These are phyloP conservation scores for Neodontobutis hainanensis DNA, from an alignment of 2,113 vertebrate species.

Conservation along the genomic window DNA sequence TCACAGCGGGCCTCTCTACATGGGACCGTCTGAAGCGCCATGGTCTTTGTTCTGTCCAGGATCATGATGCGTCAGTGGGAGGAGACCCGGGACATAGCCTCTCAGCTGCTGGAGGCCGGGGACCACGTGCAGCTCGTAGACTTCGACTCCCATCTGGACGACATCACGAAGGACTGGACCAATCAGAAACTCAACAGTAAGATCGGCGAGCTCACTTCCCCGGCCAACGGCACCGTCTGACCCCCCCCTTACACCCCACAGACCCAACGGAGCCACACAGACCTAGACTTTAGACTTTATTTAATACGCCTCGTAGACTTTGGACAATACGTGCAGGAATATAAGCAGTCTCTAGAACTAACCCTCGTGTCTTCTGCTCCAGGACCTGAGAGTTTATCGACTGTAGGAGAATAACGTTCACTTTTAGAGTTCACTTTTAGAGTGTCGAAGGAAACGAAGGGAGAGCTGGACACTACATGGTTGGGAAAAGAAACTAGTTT, in stretches of 20 bases:
- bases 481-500: no score
- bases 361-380: no score
- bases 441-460: no score
- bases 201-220: slow-evolving; percentile 82
- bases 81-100: slow-evolving; percentile 81
- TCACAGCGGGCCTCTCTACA: no score
- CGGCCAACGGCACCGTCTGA: slow-evolving; percentile 81
- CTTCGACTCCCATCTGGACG: slow-evolving; percentile 90
- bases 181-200: slow-evolving; percentile 86
- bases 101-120: slow-evolving; percentile 80
- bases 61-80: slow-evolving; percentile 93
- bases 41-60: slow-evolving; percentile 66
- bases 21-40: no score
- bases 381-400: no score
- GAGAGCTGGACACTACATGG: no score
- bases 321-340: no score
- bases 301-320: no score
- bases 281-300: neutral
- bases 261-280: neutral
- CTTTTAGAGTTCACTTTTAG: no score
- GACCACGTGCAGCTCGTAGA: slow-evolving; percentile 85
- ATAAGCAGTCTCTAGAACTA: no score
- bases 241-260: neutral
- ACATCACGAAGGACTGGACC: slow-evolving; percentile 92
- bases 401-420: no score